A percentile compares a stretch with the other conserved stretches of the same genome.
Evolutionary conservation across 2,113 vertebrate species (phyloP).

Genomic region (Centropristis striata): DNA sequence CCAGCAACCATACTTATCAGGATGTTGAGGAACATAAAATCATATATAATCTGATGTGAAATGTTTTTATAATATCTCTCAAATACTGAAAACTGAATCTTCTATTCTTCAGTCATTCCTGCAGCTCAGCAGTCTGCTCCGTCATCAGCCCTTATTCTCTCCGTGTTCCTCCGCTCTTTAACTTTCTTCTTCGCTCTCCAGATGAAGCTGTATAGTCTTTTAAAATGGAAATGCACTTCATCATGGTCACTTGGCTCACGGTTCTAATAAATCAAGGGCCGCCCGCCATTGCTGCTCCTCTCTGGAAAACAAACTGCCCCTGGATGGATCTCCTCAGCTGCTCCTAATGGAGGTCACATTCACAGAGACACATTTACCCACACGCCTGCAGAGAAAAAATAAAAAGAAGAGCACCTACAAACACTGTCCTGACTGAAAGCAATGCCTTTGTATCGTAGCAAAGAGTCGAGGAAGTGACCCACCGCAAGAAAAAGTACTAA

Average conservation of each 20-base stretch:
- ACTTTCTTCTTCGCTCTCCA: conserved; percentile 33
- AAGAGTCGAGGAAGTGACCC: background rate
- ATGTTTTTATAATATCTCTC: conserved; percentile 16
- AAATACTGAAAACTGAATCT: conserved; percentile 2
- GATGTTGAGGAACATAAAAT: background rate
- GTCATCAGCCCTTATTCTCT: conserved; percentile 11
- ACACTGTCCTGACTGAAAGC: background rate
- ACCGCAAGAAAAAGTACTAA: background rate
- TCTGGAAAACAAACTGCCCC: conserved; percentile 84
- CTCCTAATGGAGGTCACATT: conserved; percentile 86
- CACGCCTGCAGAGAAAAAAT: conserved; percentile 5
- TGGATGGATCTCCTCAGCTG: conserved; percentile 80
- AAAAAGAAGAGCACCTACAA: conserved; percentile 16
- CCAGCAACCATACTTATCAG: background rate
- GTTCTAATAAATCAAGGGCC: conserved; percentile 86
- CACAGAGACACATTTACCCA: conserved; percentile 71
- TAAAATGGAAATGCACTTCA: conserved; percentile 87
- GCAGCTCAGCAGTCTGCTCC: conserved; percentile 14
- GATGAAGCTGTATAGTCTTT: conserved; percentile 84
- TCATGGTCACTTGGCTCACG: conserved; percentile 84
- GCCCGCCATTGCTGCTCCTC: conserved; percentile 75
- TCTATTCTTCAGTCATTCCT: background rate
- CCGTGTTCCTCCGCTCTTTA: conserved; percentile 26
- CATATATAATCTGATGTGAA: conserved; percentile 7
- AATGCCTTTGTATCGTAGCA: conserved; percentile 9